phyloP scores from a whole-genome alignment of 2,113 vertebrate genomes.

The Bungarus multicinctus region DNA sequence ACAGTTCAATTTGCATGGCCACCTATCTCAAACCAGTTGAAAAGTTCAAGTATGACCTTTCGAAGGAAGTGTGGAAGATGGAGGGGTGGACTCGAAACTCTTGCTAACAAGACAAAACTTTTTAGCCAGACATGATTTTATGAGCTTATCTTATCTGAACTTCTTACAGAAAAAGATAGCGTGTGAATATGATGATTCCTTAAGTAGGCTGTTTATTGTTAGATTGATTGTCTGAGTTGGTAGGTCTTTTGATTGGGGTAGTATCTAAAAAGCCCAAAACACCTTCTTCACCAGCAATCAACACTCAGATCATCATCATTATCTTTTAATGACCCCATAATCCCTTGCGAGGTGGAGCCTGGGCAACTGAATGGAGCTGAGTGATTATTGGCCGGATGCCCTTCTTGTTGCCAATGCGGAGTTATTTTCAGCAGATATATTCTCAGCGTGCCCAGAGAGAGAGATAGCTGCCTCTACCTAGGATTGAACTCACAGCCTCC shows the following conservation, averaged over 20 bases:
- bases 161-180: background rate
- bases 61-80: too few species aligned
- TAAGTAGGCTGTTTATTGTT: background rate
- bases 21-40: background rate
- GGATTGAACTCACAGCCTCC: too few species aligned
- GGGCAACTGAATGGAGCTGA: too few species aligned
- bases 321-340: too few species aligned
- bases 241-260: background rate
- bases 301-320: background rate
- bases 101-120: background rate
- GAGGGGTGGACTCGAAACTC: background rate
- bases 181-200: background rate
- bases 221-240: background rate
- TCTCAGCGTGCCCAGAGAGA: too few species aligned
- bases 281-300: background rate
- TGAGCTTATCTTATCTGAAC: too few species aligned
- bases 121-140: too few species aligned
- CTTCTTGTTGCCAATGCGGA: too few species aligned
- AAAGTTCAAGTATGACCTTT: background rate
- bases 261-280: background rate
- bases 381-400: too few species aligned
- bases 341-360: too few species aligned
- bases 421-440: too few species aligned
- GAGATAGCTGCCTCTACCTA: too few species aligned
- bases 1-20: background rate